Evolutionary conservation across 2,113 vertebrate species (phyloP), one percentile per base, ranked within the genome.

Genomic region (Emydocephalus ijimae): DNA sequence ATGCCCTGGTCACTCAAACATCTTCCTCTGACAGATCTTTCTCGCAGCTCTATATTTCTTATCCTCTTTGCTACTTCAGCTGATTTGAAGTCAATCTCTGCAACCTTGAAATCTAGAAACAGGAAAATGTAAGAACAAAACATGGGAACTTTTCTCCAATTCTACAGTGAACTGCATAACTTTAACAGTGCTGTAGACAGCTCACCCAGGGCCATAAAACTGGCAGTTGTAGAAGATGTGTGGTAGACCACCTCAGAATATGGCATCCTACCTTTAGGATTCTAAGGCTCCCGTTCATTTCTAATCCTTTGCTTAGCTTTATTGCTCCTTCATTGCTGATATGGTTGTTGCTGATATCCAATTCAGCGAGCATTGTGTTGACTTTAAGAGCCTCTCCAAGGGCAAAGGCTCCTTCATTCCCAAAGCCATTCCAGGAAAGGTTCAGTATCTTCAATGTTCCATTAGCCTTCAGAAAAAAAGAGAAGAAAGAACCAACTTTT

Each of bases 351-450:
- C 97, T 98, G 96, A 99, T 94, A 88, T 99, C 98, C 21, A 99
- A 97, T 89, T 98, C 95, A 93, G 97, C 94, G 90, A 99, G 97
- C 11, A 96, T 95, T 54, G 94, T 97, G 96, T 98, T 99, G 96
- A 97, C 96, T 95, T 98, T 98, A 45, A 99, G 97, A 26, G 98
- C 98, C 89, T 99, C 99, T 45, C 98, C 99, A 43, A 99, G 96
- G 24, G 98, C 98, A 20, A 98, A 91, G 3, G 98, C 98, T 3
- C 98, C 99, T 43, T 99, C 98, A 0, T 99, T 99, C 50, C 98
- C 98, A 93, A 99, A 98, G 91, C 98, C 98, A 1, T 99, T 99
- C 98, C 98, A 98, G 8, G 99, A 98, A 6, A 99, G 90, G 86
- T 98, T 96, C 39, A 99, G 97, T 87, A 97, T 96, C 96, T 97